These are phyloP conservation scores for Drosophila borealis DNA, from an alignment of 2,888 invertebrate species.

Conservation along the genomic window DNA sequence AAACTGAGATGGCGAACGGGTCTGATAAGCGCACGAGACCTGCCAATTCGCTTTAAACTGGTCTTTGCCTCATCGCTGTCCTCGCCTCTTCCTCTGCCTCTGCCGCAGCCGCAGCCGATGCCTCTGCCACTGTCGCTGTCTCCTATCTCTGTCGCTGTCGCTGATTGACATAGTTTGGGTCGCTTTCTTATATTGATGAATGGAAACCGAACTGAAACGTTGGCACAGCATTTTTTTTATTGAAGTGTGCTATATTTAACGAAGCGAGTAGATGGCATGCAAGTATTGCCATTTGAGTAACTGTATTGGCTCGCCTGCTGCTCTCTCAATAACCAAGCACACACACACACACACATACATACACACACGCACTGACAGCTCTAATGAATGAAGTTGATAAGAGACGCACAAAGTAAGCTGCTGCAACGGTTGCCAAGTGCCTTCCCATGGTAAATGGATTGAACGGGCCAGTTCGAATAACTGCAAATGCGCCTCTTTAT, in stretches of 20 bases:
- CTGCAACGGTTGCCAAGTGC: conserved; percentile 60
- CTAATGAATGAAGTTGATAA: conserved; percentile 81
- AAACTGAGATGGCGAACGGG: conserved; percentile 66
- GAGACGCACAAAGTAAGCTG: conserved; percentile 37
- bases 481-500: conserved; percentile 12
- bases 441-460: conserved; percentile 37
- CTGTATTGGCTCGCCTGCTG: conserved; percentile 50
- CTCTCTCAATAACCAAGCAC: conserved; percentile 50
- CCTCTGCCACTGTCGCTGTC: not conserved
- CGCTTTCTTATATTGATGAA: conserved; percentile 70
- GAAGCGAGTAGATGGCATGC: conserved; percentile 66
- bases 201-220: conserved; percentile 64
- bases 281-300: conserved; percentile 73
- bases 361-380: conserved; percentile 53
- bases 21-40: conserved; percentile 69
- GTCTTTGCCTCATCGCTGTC: conserved; percentile 31
- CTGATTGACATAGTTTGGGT: conserved; percentile 64
- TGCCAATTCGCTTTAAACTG: conserved; percentile 78
- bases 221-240: conserved; percentile 61
- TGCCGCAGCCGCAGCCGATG: conserved; percentile 1
- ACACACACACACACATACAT: conserved; percentile 7
- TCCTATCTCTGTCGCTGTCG: conserved; percentile 21
- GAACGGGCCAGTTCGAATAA: conserved; percentile 24
- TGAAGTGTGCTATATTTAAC: conserved; percentile 81
- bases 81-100: conserved; percentile 8